These are phyloP conservation scores for Metaphire vulgaris DNA, from an alignment of 1,140 invertebrate species.

Conservation along the genomic window DNA sequence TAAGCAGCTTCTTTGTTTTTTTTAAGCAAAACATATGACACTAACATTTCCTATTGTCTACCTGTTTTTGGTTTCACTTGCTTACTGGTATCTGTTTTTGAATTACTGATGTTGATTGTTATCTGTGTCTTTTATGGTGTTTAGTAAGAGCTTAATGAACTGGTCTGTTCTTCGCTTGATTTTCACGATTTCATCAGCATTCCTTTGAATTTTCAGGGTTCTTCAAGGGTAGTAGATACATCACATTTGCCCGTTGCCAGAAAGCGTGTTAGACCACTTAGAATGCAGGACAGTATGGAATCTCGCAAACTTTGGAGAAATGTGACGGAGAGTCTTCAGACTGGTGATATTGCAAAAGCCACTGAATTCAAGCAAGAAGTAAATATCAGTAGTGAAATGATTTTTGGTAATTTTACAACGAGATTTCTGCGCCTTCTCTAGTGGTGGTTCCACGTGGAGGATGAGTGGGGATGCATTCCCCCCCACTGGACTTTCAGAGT, in stretches of 20 bases:
- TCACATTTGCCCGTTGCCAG: background rate
- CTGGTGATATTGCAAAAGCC: background rate
- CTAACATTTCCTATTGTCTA: background rate
- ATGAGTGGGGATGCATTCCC: too few species aligned
- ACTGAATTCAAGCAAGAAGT: conserved; percentile 13
- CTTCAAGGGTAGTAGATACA: conserved; percentile 1
- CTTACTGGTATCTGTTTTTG: background rate
- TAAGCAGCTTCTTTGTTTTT: background rate
- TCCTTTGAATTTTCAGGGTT: background rate
- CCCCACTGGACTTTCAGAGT: too few species aligned
- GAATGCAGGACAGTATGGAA: background rate
- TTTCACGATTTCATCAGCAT: background rate
- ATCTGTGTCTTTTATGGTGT: background rate
- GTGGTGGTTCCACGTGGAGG: background rate
- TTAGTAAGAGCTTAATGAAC: background rate
- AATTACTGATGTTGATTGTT: background rate
- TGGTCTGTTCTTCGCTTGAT: background rate
- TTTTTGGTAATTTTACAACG: background rate
- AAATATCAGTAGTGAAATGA: background rate
- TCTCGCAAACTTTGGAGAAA: conserved; percentile 11
- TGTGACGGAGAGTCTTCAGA: conserved; percentile 6
- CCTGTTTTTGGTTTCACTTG: background rate
- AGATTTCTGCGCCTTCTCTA: background rate
- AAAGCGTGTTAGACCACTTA: conserved; percentile 3
- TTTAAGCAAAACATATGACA: background rate